Conservation (phyloP, 2,797 vertebrate species). For the Oreochromis grahami region DNA sequence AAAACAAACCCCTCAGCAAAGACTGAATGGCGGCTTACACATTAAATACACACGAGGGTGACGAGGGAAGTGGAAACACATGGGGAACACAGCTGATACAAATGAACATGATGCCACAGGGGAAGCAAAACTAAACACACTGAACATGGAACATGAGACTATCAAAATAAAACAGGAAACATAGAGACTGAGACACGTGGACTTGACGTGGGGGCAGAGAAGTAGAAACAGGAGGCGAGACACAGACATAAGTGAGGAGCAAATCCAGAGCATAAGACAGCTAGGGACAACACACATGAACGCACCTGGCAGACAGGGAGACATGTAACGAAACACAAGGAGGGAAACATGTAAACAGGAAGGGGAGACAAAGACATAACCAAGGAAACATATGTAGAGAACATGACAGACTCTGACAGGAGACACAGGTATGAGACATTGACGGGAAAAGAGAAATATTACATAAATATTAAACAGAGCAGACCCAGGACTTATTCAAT, state of each 20-base stretch:
- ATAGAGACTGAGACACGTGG: not conserved
- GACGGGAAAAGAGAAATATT: not conserved
- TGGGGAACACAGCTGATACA: fast-evolving
- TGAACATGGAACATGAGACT: not conserved
- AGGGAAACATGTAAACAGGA: not conserved
- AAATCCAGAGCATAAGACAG: not conserved
- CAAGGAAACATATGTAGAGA: not conserved
- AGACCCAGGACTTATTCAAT: not conserved
- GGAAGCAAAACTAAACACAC: not conserved
- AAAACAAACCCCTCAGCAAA: not conserved
- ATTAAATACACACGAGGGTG: no score
- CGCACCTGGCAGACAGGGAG: not conserved
- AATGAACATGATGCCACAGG: not conserved
- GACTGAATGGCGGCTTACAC: no score
- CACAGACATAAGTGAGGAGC: not conserved
- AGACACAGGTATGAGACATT: not conserved
- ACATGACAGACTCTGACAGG: not conserved
- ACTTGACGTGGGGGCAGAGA: not conserved
- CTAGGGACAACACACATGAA: not conserved
- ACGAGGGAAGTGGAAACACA: not conserved
- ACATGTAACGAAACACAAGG: not conserved
- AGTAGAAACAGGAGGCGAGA: not conserved
- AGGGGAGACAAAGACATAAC: fast-evolving
- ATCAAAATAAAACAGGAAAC: not conserved
- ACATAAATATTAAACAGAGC: not conserved